Evolutionary conservation across 2,113 vertebrate species (phyloP), one percentile per base, ranked within the genome.

Genomic region (Serilophus lunatus): DNA sequence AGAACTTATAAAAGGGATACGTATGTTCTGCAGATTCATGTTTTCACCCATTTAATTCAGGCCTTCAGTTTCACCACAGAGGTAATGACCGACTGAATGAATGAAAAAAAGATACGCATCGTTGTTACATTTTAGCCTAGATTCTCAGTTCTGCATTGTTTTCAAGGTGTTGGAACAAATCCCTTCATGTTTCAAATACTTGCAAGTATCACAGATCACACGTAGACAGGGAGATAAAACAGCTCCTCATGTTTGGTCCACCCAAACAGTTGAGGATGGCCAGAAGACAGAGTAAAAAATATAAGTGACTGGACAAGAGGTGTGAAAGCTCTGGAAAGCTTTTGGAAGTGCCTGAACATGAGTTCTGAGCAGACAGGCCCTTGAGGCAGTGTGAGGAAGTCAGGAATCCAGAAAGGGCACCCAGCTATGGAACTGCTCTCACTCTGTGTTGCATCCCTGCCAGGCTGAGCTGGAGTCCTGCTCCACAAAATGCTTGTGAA

Each of bases 391-490:
- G 23, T 9, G 19, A 86, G 10, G 20, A 92, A 42, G 50, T 45
- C 18, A 19, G 23, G 20, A 64, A n/a, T 26, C 8, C 66, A 68
- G 31, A 57, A 85, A 69, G 26, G 0, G 0, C 25, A 57, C 5
- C 12, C 20, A 74, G 80, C 36, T 42, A 7, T 25, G 18, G 45
- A 50, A 36, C 36, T 8, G 2, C 49, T 75, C 18, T 82, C 4
- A 5, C 1, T 1, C 5, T 74, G 22, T 79, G 3, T 16, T 59
- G 25, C 10, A 29, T 50, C 23, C 35, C 2, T 2, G 24, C 17
- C 49, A 36, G 57, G 53, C 22, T 63, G 36, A 69, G 36, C 47
- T 45, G 29, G 65, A 57, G 15, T 54, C 29, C 16, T 2, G 0
- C 47, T 72, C 60, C 24, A 87, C 18, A 70, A 90, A 51, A 8